Base-by-base conservation (phyloP, 37 sponge, comb jelly and placozoan genomes). In the Spongilla lacustris region DNA sequence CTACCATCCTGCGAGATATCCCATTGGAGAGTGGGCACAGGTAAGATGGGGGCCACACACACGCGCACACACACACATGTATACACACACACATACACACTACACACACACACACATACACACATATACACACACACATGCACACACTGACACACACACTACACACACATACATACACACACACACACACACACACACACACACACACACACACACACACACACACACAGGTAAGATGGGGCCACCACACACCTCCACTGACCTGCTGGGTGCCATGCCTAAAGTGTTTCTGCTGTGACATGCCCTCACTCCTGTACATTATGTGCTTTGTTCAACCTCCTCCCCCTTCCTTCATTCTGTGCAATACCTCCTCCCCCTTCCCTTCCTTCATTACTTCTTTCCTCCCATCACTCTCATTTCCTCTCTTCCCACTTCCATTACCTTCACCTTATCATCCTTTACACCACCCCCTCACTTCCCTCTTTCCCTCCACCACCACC, bases 21-120 rank as follows among this genome's bases (percentile, higher is more conserved):
- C 96, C 94, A 2, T 76, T 97, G 76, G 95, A 97, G 68, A 92
- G 89, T 22, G 93, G 98, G 28, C 92, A 93, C n/a, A 95, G 92
- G 90, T 93, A 33, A 84, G 89, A 2, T 48, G 67, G 29, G 29
- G 83, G 25, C 70, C 8, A 27, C 8, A 69, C 4, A 4, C 8
- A 21, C 67, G n/a, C n/a, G n/a, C n/a, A n/a, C n/a, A n/a, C n/a
- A n/a, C n/a, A n/a, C n/a, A n/a, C n/a, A n/a, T n/a, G n/a, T n/a
- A n/a, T n/a, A n/a, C n/a, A n/a, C n/a, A n/a, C n/a, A n/a, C n/a
- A n/a, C 80, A 2, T 41, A 28, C 66, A 27, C 80, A 46, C 66
- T 10, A 46, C 41, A 6, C 41, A 46, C 10, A 46, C 29, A 6
- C 29, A 24, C 10, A 24, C n/a, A n/a, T n/a, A n/a, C n/a, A n/a